Evolutionary conservation across 1,140 invertebrate species (phyloP).

Genomic region (Telenomus remus): DNA sequence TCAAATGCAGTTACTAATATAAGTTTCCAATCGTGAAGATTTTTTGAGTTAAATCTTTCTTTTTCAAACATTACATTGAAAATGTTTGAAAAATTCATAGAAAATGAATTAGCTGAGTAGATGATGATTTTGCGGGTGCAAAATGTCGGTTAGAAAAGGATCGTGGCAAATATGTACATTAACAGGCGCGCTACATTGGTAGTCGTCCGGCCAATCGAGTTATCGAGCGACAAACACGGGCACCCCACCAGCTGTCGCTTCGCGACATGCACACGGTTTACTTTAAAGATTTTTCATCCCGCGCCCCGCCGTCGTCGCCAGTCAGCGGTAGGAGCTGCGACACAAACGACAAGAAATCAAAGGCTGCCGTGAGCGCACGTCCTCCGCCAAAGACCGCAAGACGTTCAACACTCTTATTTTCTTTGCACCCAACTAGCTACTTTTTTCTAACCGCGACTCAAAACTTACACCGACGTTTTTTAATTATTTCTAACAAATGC

Average conservation of each 20-base stretch:
- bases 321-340: constrained; percentile 45
- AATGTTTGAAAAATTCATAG: no score
- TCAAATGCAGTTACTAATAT: not conserved
- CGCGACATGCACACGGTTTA: constrained; percentile 66
- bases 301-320: constrained; percentile 43
- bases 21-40: no score
- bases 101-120: no score
- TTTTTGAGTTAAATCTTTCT: no score
- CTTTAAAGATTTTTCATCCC: constrained; percentile 66
- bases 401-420: constrained; percentile 43
- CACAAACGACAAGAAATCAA: constrained; percentile 58
- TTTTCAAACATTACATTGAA: no score
- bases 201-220: constrained; percentile 67
- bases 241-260: constrained; percentile 60
- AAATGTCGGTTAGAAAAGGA: constrained; percentile 3
- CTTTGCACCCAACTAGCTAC: constrained; percentile 5
- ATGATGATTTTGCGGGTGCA: constrained; percentile 3
- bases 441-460: not conserved
- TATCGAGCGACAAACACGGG: constrained; percentile 65
- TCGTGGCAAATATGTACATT: constrained; percentile 50
- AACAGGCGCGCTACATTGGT: constrained; percentile 65
- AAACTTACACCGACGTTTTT: constrained; percentile 34
- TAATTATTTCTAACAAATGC: constrained; percentile 35
- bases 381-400: constrained; percentile 38
- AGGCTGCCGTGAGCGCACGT: constrained; percentile 45